phyloP scores from a whole-genome alignment of 2,113 vertebrate species.

The Phylloscopus trochilus region DNA sequence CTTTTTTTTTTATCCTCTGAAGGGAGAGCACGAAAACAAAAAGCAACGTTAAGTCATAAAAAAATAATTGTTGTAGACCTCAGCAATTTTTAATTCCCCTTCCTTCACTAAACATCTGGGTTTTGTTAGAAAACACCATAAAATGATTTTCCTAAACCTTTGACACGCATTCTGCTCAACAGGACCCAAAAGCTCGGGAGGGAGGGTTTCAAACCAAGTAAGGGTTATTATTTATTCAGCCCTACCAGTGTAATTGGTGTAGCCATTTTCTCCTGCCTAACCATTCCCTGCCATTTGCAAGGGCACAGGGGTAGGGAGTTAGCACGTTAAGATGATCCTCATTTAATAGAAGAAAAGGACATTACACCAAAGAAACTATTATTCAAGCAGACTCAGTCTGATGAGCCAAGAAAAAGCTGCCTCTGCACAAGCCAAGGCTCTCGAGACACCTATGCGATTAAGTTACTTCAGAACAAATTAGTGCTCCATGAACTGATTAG shows the following conservation, averaged over 20 bases:
- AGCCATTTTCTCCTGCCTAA: neutral
- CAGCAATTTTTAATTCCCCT: conserved; percentile 31
- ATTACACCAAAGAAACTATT: neutral
- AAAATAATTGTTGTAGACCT: conserved; percentile 1
- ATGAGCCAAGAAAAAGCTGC: conserved; percentile 3
- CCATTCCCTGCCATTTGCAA: neutral
- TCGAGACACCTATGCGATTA: neutral
- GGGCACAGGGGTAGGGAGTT: neutral
- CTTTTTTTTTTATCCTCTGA: conserved; percentile 5
- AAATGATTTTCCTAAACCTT: conserved; percentile 37
- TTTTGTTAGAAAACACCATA: conserved; percentile 29
- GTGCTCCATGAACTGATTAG: neutral
- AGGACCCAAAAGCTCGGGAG: neutral
- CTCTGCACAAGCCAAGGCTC: neutral
- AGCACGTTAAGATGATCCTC: neutral
- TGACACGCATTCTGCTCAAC: neutral
- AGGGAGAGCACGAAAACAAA: conserved; percentile 14
- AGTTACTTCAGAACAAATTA: conserved; percentile 43
- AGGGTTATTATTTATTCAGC: neutral
- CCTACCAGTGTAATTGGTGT: neutral
- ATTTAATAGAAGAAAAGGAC: neutral
- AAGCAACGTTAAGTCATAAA: neutral
- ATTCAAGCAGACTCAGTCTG: neutral
- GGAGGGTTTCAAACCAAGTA: neutral
- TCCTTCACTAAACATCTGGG: conserved; percentile 19